phyloP scores from a whole-genome alignment of 2,888 invertebrate genomes.

The Pterostichus madidus region DNA sequence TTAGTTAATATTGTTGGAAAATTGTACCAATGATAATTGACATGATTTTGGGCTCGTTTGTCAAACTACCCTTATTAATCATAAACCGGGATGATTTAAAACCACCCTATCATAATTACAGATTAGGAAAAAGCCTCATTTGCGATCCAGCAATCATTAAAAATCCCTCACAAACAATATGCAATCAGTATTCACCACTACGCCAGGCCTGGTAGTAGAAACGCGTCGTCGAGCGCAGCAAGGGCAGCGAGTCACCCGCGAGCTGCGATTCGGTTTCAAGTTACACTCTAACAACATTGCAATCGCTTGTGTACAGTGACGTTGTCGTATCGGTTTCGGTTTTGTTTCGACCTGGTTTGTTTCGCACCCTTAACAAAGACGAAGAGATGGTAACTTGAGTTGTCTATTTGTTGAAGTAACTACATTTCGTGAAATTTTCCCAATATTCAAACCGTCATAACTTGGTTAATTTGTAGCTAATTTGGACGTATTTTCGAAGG shows the following conservation, averaged over 20 bases:
- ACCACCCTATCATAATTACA: constrained; percentile 1
- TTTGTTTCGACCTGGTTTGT: neutral
- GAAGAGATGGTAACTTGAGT: neutral
- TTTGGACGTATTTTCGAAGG: no score
- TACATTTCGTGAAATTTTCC: no score
- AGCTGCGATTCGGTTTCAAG: constrained; percentile 16
- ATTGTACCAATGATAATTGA: no score
- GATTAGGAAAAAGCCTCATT: neutral
- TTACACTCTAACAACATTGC: constrained; percentile 17
- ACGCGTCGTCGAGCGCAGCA: neutral
- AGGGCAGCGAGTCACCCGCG: constrained; percentile 19
- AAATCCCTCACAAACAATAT: neutral
- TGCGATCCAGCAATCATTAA: constrained; percentile 2
- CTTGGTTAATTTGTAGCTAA: no score
- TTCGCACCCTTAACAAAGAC: constrained; percentile 25
- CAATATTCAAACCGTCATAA: no score
- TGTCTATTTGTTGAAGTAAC: neutral
- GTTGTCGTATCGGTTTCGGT: neutral
- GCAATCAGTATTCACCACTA: constrained; percentile 5
- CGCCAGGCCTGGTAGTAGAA: neutral
- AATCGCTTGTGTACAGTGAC: constrained; percentile 25
- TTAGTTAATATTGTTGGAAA: no score
- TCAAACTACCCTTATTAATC: no score
- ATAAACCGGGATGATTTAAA: no score
- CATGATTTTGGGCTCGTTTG: no score